Evolutionary conservation across 2,797 vertebrate genomes (phyloP), one percentile per base, ranked within the genome.

Genomic region (Taenioides sp.): DNA sequence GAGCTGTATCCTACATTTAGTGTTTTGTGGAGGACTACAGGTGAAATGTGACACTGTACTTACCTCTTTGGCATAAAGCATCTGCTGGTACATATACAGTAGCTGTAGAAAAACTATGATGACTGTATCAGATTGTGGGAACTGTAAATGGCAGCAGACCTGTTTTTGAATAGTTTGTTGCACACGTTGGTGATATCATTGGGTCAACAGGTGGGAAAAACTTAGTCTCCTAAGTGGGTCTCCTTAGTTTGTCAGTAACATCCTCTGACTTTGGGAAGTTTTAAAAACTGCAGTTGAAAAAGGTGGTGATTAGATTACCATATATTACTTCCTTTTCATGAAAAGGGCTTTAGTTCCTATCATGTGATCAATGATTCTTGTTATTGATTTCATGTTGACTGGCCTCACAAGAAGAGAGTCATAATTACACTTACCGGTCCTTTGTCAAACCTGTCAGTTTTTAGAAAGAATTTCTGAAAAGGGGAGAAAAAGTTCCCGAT

Each of bases 141-240:
- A 17, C 12, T 47, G 43, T 25, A 34, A 20, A 4, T 20, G 20
- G 18, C 54, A 28, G 17, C 23, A 28, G n/a, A 34, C 37, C 22
- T 20, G 34, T 23, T 14, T 22, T 28, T 60, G 25, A 47, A 9
- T 25, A n/a, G 11, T 11, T 20, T 43, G 7, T 5, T 43, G 12
- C 5, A 65, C 10, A 6, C 5, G 28, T 3, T 4, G 2, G 14
- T 61, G 47, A 27, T 16, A 7, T 66, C 28, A 60, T 18, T 63
- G 28, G 60, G 52, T 52, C 63, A 71, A 64, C 43, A 50, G 70
- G 10, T 71, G 2, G 1, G 67, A 62, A 22, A 43, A 67, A 34
- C 31, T 28, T 69, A 67, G 9, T 52, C 25, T 49, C 27, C n/a
- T 54, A 47, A n/a, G 50, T 58, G 12, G 59, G 34, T 57, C 70